Base-by-base conservation (phyloP, 2,113 vertebrate species). In the Entomyzon cyanotis region DNA sequence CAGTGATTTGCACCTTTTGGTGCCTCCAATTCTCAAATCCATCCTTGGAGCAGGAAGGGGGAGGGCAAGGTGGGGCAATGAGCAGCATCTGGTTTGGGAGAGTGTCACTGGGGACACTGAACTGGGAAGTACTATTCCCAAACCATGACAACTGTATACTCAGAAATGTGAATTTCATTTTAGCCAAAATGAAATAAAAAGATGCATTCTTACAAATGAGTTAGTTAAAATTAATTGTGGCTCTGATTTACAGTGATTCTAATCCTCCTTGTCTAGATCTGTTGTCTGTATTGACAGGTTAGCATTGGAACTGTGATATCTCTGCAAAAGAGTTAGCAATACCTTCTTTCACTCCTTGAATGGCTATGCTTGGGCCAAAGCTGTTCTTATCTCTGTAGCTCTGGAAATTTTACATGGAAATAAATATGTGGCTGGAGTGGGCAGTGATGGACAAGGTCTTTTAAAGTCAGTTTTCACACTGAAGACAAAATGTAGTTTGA, bases 101-200 rank as follows among this genome's bases (percentile, higher is more conserved):
- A 13, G 8, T 20, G 37, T 65, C 25, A 4, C 18, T 14, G 27
- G 44, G 33, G 52, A 17, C 50, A 7, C 27, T 13, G 67, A 28
- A 16, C 3, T 60, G 33, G 53, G 28, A 24, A 13, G 24, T 1
- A 5, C 13, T 28, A 23, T 53, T 39, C 52, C 23, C 7, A 59
- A 67, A 20, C 10, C 33, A 4, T 1, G 23, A 25, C 28, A 44
- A 20, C 0, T 2, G 15, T 50, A 13, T 11, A 23, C 27, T 60
- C 30, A 41, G 5, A 20, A 69, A 41, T 15, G 15, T 12, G 8
- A 35, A 47, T 67, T 47, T 63, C 13, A n/a, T 52, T 81, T 69
- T 35, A 73, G 3, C 25, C 53, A 46, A 46, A 46, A 46, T 46
- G 19, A 46, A 64, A 9, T 8, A n/a, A 33, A 63, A 77, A 81